A percentile compares a stretch with the other conserved stretches of the same genome.
These are phyloP conservation scores for Hippoglossus stenolepis DNA, from an alignment of 2,113 vertebrate species.

Conservation along the genomic window DNA sequence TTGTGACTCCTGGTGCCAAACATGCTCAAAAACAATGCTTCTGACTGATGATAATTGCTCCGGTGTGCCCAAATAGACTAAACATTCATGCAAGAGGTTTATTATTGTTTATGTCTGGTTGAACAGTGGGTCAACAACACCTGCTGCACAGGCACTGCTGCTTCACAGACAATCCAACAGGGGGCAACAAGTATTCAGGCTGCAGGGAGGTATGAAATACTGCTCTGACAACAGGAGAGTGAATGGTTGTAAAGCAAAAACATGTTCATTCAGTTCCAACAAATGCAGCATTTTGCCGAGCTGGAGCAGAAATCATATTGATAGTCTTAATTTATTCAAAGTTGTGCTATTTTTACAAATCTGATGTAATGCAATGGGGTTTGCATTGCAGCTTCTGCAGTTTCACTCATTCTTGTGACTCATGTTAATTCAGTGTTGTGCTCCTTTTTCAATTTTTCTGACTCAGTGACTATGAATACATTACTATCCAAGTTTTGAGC, in stretches of 20 bases:
- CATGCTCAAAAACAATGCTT: slow-evolving; percentile 6
- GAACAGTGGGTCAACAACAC: slow-evolving; percentile 47
- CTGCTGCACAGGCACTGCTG: slow-evolving; percentile 48
- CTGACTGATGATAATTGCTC: slow-evolving; percentile 34
- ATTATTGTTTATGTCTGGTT: slow-evolving; percentile 71
- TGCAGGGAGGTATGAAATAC: neutral
- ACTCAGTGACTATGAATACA: no score
- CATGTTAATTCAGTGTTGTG: no score
- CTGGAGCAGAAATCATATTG: neutral
- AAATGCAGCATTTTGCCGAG: neutral
- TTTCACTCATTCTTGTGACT: no score
- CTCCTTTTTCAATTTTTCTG: no score
- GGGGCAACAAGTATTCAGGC: slow-evolving; percentile 25
- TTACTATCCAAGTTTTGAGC: neutral
- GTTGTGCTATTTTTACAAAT: neutral
- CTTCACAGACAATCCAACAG: slow-evolving; percentile 38
- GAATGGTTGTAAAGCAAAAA: neutral
- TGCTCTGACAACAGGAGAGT: neutral
- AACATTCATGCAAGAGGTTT: slow-evolving; percentile 56
- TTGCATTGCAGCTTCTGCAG: no score
- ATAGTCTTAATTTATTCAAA: neutral
- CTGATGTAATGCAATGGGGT: no score
- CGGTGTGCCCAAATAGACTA: slow-evolving; percentile 24
- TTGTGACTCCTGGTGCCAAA: slow-evolving; percentile 38
- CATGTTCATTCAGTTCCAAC: neutral